Base-by-base conservation (phyloP, 2,888 invertebrate species). In the Temnothorax rugatulus region DNA sequence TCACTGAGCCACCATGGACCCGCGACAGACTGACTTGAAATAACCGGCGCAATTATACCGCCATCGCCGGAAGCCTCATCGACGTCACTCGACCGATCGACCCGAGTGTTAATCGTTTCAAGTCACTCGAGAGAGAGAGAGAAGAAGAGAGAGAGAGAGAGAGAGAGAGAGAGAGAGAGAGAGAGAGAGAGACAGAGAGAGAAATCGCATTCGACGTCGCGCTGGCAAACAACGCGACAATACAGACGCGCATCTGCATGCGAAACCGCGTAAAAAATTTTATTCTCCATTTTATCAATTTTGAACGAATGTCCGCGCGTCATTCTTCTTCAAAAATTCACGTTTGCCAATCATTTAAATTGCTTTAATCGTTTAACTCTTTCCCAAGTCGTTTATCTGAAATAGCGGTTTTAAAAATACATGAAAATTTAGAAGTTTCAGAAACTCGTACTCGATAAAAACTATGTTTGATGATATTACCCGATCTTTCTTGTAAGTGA, bases 1-100 rank as follows among this genome's bases (percentile, higher is more conserved):
- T 86, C 73, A 83, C 63, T 54, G 74, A 66, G 74, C 74, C 74
- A 57, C 64, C 68, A 59, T 25, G 57, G 50, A 18, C 25, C 64
- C 66, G 38, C 66, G 63, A 77, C 73, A 63, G 52, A 52, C 57
- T 75, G 81, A 84, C 71, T 83, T 82, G 84, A 86, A 88, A 86
- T 88, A 88, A 88, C 73, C 69, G 81, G 38, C 44, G 81, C 83
- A 76, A 88, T 86, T 88, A 88, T 88, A 86, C 69, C 69, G 59
- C 47, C 63, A 76, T 76, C 88, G 44, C 66, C 73, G 86, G 57
- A 77, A 84, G 54, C 77, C 76, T 77, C 63, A 84, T 83, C 87
- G 76, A 74, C 74, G 88, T 77, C 87, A 89, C 86, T 89, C 87
- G 85, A 83, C 57, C 82, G 73, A 61, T 63, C 68, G 47, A 75